phyloP scores from a whole-genome alignment of 2,113 vertebrate genomes.

The Poicephalus gulielmi region DNA sequence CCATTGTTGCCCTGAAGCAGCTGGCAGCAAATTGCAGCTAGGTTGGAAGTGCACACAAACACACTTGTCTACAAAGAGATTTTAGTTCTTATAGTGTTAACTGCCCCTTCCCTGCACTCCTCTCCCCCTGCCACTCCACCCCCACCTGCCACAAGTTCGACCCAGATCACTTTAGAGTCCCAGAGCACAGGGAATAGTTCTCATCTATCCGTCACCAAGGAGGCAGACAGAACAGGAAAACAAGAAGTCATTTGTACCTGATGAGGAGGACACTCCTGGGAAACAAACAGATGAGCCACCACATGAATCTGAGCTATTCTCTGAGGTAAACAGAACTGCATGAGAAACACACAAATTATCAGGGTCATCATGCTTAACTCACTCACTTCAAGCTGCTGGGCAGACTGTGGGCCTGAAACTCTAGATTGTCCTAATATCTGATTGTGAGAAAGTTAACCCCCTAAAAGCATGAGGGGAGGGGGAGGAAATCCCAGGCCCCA shows the following conservation, averaged over 20 bases:
- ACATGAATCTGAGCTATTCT: slow-evolving; percentile 87
- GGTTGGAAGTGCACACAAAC: slow-evolving; percentile 56
- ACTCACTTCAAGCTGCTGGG: slow-evolving; percentile 64
- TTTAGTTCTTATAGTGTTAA: slow-evolving; percentile 72
- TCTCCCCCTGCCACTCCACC: not conserved
- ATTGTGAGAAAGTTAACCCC: slow-evolving; percentile 80
- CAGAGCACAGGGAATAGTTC: slow-evolving; percentile 81
- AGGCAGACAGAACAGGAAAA: slow-evolving; percentile 83
- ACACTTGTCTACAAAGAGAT: slow-evolving; percentile 54
- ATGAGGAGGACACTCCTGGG: slow-evolving; percentile 91
- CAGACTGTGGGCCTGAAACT: slow-evolving; percentile 70
- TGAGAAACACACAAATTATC: slow-evolving; percentile 89
- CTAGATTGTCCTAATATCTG: slow-evolving; percentile 72
- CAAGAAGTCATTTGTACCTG: slow-evolving; percentile 91
- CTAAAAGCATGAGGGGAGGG: slow-evolving; percentile 1
- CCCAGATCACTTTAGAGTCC: slow-evolving; percentile 88
- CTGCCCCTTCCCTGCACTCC: slow-evolving; percentile 42
- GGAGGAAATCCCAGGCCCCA: not conserved
- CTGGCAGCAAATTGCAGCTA: not conserved
- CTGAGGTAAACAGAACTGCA: slow-evolving; percentile 90
- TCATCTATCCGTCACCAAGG: slow-evolving; percentile 90
- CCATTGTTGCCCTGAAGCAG: slow-evolving; percentile 34
- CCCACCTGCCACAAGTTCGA: slow-evolving; percentile 70
- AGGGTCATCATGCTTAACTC: slow-evolving; percentile 79
- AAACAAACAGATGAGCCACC: slow-evolving; percentile 91